Percentiles rank a stretch among this genome's conserved stretches.
Conservation (phyloP, 2,888 invertebrate species). For the Ctena decussata region DNA sequence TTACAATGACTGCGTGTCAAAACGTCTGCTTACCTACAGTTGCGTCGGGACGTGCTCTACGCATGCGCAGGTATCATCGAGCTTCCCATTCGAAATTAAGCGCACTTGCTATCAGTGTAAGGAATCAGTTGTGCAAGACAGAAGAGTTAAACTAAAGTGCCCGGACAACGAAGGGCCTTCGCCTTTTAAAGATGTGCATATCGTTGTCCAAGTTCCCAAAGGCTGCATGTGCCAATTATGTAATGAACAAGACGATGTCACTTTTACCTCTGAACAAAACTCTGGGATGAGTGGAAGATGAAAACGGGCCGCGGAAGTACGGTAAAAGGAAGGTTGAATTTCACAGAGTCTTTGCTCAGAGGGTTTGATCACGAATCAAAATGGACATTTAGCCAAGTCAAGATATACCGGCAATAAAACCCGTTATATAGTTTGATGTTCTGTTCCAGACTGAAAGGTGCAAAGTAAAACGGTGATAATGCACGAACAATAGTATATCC, state of each 20-base stretch:
- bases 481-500: too few relatives aligned
- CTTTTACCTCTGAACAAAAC: neutral
- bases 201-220: constrained; percentile 22
- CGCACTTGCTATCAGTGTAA: constrained; percentile 46
- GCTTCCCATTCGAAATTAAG: constrained; percentile 29
- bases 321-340: too few relatives aligned
- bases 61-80: constrained; percentile 20
- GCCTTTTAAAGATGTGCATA: constrained; percentile 1
- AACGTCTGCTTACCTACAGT: constrained; percentile 34
- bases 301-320: too few relatives aligned
- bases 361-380: too few relatives aligned
- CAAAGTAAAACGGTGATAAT: too few relatives aligned
- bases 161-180: constrained; percentile 22
- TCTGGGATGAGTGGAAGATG: too few relatives aligned
- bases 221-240: constrained; percentile 42
- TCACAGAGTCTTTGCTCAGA: too few relatives aligned
- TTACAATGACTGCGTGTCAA: constrained; percentile 43
- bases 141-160: constrained; percentile 29
- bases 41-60: constrained; percentile 40
- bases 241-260: neutral
- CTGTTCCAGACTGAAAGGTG: too few relatives aligned
- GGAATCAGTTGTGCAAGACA: constrained; percentile 15
- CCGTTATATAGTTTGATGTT: too few relatives aligned
- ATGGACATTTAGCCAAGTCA: too few relatives aligned
- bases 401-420: too few relatives aligned